These are phyloP conservation scores for Torymus texanus DNA, from an alignment of 2,888 invertebrate species.

Conservation along the genomic window DNA sequence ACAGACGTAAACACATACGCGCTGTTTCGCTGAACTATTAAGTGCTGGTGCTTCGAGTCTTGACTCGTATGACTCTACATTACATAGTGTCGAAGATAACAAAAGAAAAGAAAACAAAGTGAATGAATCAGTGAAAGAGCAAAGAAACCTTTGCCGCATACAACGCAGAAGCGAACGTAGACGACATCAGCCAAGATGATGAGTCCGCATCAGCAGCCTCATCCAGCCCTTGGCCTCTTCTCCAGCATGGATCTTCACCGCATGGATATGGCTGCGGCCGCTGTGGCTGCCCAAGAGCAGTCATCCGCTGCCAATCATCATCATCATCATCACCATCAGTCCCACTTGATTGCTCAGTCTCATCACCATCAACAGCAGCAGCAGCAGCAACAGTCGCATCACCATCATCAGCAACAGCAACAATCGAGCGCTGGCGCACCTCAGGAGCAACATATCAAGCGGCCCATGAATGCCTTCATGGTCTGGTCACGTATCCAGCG, in stretches of 20 bases:
- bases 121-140: conserved; percentile 18
- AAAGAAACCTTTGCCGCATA: background rate
- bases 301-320: background rate
- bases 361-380: background rate
- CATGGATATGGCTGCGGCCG: conserved; percentile 33
- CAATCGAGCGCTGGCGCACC: background rate
- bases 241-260: conserved; percentile 63
- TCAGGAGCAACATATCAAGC: conserved; percentile 89
- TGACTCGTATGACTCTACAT: background rate
- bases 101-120: background rate
- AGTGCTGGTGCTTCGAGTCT: conserved; percentile 5
- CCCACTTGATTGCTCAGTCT: background rate
- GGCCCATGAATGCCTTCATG: conserved; percentile 99
- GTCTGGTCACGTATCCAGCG: conserved; percentile 96
- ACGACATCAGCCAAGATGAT: conserved; percentile 58
- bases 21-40: no score
- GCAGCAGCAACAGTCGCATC: conserved; percentile 8
- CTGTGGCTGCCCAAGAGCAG: background rate
- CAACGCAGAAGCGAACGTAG: no score
- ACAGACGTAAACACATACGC: no score
- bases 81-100: background rate
- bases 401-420: conserved; percentile 18
- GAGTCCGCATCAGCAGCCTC: conserved; percentile 63
- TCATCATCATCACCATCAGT: conserved; percentile 8
- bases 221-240: conserved; percentile 63